Conservation (phyloP, 2,113 vertebrate species). For the Oceanodroma tethys region DNA sequence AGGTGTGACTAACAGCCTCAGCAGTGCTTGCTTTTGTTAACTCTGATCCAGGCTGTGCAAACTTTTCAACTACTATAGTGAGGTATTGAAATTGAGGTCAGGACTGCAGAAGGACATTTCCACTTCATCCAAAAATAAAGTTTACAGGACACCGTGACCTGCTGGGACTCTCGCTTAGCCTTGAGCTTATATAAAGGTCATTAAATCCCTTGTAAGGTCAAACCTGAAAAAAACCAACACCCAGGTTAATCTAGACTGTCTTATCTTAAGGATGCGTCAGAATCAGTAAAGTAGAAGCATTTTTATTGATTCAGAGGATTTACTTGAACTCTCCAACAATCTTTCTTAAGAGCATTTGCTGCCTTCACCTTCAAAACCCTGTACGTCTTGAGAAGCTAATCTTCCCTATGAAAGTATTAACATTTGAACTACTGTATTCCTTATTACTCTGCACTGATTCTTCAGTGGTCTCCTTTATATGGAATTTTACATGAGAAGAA, state of each 20-base stretch:
- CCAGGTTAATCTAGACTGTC: not conserved
- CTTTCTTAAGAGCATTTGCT: not conserved
- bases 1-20: conserved; percentile 21
- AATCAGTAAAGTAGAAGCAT: not conserved
- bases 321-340: not conserved
- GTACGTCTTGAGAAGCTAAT: not conserved
- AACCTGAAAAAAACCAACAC: not conserved
- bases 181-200: not conserved
- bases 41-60: not conserved
- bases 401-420: not conserved
- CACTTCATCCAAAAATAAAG: not conserved
- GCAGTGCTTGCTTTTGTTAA: not conserved
- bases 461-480: not conserved
- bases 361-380: not conserved
- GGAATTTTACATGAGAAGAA: not conserved
- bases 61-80: not conserved
- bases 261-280: not conserved
- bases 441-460: not conserved
- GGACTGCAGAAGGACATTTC: not conserved
- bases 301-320: not conserved
- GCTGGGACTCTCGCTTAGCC: not conserved
- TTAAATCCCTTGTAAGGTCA: not conserved
- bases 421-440: not conserved
- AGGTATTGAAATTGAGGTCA: not conserved
- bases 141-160: not conserved